Evolutionary conservation across 2,888 invertebrate genomes (phyloP).

Genomic region (Nephrotoma guestfalica): DNA sequence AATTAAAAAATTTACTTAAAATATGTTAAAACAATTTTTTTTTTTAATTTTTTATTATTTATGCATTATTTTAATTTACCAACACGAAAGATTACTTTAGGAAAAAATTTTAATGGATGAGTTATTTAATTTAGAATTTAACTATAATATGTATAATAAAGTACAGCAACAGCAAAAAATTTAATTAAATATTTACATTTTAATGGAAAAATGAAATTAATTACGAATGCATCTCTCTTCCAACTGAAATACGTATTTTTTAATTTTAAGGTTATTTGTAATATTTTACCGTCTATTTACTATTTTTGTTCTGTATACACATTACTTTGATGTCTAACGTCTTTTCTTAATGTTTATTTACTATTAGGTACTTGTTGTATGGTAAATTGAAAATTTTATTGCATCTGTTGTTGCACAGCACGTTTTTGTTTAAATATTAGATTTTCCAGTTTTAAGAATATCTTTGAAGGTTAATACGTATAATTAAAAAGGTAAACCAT

Average conservation of each 20-base stretch:
- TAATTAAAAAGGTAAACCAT: neutral
- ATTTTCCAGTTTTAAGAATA: neutral
- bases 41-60: neutral
- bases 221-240: neutral
- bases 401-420: neutral
- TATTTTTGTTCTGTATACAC: neutral
- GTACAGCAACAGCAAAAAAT: neutral
- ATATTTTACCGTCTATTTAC: neutral
- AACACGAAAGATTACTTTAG: neutral
- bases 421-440: neutral
- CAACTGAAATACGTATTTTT: neutral
- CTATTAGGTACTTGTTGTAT: neutral
- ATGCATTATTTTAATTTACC: neutral
- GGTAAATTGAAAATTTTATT: neutral
- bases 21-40: neutral
- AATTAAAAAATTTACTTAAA: neutral
- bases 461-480: neutral
- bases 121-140: neutral
- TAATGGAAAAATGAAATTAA: neutral
- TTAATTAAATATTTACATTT: neutral
- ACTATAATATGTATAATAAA: too few species aligned
- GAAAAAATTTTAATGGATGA: neutral
- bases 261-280: too few species aligned
- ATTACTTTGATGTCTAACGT: neutral
- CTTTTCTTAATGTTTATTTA: neutral